A percentile compares a stretch with the other conserved stretches of the same genome.
phyloP scores from a whole-genome alignment of 2,113 vertebrate species.

The Clarias macrocephalus region DNA sequence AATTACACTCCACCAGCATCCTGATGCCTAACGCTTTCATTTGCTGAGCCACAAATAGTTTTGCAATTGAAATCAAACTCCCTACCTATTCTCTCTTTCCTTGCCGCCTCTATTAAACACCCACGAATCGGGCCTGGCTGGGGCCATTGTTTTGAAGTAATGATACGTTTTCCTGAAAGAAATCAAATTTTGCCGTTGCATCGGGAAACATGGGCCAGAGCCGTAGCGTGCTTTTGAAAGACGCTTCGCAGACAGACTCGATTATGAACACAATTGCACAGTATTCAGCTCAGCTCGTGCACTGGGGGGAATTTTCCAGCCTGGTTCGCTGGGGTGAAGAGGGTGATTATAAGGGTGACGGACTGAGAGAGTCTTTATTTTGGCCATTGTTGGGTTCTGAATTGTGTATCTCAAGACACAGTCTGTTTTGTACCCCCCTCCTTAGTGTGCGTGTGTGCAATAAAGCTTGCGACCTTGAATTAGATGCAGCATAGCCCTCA shows the following conservation, averaged over 20 bases:
- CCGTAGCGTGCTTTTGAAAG: slow-evolving; percentile 6
- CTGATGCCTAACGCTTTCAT: not conserved
- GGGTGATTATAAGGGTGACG: slow-evolving; percentile 62
- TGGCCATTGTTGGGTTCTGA: slow-evolving; percentile 41
- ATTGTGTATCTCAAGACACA: slow-evolving; percentile 41
- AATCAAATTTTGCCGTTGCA: slow-evolving; percentile 28
- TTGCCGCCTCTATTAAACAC: slow-evolving; percentile 6
- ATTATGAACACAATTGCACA: slow-evolving; percentile 41
- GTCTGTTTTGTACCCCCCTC: not conserved
- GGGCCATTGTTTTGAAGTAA: slow-evolving; percentile 16
- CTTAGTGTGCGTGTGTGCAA: slow-evolving; percentile 40
- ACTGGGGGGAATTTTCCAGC: slow-evolving; percentile 27
- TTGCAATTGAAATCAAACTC: slow-evolving; percentile 31
- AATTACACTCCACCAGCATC: not conserved
- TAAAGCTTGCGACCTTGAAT: slow-evolving; percentile 57
- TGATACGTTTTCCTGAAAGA: slow-evolving; percentile 8
- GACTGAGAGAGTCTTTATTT: slow-evolving; percentile 59
- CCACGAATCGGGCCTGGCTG: slow-evolving; percentile 4
- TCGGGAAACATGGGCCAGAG: not conserved
- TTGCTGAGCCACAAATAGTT: slow-evolving; percentile 15
- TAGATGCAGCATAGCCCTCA: slow-evolving; percentile 36
- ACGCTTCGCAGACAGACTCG: slow-evolving; percentile 26
- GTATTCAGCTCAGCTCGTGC: slow-evolving; percentile 34
- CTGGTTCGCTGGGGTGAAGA: slow-evolving; percentile 47
- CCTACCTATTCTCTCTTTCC: slow-evolving; percentile 4